A percentile compares a stretch with the other conserved stretches of the same genome.
phyloP scores from a whole-genome alignment of 2,113 vertebrate genomes.

The Meleagris gallopavo region DNA sequence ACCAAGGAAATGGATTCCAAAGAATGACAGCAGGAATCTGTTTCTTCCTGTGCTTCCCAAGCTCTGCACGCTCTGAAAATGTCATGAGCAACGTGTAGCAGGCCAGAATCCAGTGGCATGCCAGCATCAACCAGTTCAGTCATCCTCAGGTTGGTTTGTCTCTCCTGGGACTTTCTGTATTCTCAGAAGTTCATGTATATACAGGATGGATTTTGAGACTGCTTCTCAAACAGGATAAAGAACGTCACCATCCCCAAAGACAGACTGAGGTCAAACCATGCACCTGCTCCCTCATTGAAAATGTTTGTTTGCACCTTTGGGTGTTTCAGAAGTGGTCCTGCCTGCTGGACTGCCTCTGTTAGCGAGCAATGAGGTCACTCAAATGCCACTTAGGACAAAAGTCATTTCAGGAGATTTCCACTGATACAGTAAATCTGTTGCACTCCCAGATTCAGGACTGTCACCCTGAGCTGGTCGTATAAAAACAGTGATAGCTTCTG shows the following conservation, averaged over 20 bases:
- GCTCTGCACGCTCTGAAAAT: not conserved
- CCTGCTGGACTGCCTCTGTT: not conserved
- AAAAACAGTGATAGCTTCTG: not conserved
- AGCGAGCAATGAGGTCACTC: not conserved
- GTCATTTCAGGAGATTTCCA: not conserved
- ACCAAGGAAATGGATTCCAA: slow-evolving; percentile 9
- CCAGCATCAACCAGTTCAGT: not conserved
- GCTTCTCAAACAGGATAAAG: not conserved
- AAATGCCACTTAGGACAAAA: slow-evolving; percentile 30
- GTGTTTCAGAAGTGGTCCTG: not conserved
- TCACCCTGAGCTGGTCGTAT: not conserved
- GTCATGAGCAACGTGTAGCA: not conserved
- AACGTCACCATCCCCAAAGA: not conserved
- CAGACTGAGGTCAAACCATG: not conserved
- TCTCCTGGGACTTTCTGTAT: not conserved
- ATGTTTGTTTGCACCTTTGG: not conserved
- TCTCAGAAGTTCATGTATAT: not conserved
- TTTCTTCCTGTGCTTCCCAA: not conserved
- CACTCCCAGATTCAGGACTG: not conserved
- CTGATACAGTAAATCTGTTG: not conserved
- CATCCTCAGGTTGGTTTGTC: not conserved
- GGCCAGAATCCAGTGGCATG: not conserved
- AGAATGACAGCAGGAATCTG: not conserved
- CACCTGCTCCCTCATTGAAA: not conserved
- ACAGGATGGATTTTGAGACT: not conserved